A percentile compares a stretch with the other conserved stretches of the same genome.
Evolutionary conservation across 2,888 invertebrate species (phyloP).

Genomic region (Serrognathus titanus): DNA sequence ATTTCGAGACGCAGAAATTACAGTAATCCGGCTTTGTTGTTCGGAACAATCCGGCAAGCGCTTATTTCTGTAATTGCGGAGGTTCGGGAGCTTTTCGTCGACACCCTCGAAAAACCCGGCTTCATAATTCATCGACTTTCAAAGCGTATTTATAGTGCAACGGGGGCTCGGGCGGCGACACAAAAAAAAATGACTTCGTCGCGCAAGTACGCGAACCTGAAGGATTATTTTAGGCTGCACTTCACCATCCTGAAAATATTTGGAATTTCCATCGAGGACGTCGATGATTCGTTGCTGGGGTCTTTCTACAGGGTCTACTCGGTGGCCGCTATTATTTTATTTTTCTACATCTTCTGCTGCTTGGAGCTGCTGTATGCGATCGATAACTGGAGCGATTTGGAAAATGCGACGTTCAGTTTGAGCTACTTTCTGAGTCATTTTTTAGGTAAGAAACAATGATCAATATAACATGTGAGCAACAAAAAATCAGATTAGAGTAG

Average conservation of each 20-base stretch:
- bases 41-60: too few relatives aligned
- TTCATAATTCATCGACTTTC: too few relatives aligned
- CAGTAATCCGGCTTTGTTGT: too few relatives aligned
- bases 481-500: too few relatives aligned
- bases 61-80: too few relatives aligned
- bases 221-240: constrained; percentile 9
- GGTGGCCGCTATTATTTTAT: not conserved
- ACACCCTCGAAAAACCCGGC: too few relatives aligned
- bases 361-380: constrained; percentile 1
- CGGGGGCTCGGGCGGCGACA: too few relatives aligned
- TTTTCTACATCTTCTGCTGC: not conserved
- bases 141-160: too few relatives aligned
- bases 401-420: constrained; percentile 4
- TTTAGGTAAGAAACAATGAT: constrained; percentile 6
- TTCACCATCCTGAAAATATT: constrained; percentile 3
- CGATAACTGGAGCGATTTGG: constrained; percentile 1
- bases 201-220: not conserved
- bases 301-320: constrained; percentile 5
- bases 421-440: constrained; percentile 7
- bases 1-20: too few relatives aligned
- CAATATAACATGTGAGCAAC: too few relatives aligned
- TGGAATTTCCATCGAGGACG: constrained; percentile 2
- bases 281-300: not conserved
- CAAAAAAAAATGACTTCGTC: too few relatives aligned
- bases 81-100: too few relatives aligned